Conservation (phyloP, 2,888 invertebrate species). For the Leptinotarsa tumamoca region DNA sequence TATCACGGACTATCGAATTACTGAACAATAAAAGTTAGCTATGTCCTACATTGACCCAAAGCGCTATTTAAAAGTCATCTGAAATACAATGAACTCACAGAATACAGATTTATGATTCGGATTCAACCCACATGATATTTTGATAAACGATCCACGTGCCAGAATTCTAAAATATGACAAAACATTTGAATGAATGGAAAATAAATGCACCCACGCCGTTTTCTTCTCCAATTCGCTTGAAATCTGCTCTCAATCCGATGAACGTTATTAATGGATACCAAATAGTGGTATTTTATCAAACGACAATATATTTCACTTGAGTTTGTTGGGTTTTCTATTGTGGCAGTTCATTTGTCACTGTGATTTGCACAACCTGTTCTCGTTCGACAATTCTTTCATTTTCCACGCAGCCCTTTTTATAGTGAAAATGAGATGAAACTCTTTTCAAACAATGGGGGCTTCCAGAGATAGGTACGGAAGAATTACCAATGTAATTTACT, state of each 20-base stretch:
- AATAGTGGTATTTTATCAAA: background rate
- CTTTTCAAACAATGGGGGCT: background rate
- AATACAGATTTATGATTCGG: background rate
- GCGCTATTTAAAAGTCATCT: background rate
- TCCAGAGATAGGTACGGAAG: background rate
- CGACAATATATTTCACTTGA: background rate
- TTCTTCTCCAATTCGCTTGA: background rate
- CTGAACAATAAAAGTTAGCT: no score
- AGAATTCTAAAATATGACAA: background rate
- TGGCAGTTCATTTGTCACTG: conserved; percentile 6
- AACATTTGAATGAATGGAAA: background rate
- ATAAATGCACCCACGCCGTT: background rate
- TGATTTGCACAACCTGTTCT: background rate
- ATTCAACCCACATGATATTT: background rate
- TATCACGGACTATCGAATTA: no score
- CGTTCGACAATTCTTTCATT: background rate
- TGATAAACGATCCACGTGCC: background rate
- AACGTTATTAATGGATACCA: background rate
- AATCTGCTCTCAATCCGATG: background rate
- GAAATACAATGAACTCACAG: background rate
- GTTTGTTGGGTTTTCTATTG: background rate
- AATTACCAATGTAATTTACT: background rate
- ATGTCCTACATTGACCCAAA: no score
- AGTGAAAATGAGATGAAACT: background rate
- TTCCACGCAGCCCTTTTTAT: background rate